Percentiles rank a stretch among this genome's conserved stretches.
These are phyloP conservation scores for Melanaphis sacchari DNA, from an alignment of 1,140 invertebrate species.

Conservation along the genomic window DNA sequence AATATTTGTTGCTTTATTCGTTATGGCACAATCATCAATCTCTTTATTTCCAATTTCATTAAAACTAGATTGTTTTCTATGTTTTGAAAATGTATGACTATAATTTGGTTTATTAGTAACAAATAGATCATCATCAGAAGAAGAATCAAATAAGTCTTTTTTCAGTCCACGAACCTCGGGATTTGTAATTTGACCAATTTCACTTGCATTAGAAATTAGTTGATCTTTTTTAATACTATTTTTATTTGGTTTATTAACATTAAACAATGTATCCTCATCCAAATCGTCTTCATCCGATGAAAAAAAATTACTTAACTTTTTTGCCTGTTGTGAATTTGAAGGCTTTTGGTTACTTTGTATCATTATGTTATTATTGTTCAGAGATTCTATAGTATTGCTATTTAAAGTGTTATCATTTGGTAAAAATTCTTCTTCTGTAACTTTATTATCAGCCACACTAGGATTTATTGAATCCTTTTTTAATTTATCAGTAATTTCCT, in stretches of 20 bases:
- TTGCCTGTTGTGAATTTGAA: not conserved
- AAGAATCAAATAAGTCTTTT: slow-evolving; percentile 36
- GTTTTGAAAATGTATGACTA: not conserved
- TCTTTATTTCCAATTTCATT: slow-evolving; percentile 16
- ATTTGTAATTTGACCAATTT: not conserved
- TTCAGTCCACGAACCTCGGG: not conserved
- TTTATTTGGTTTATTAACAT: not conserved
- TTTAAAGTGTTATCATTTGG: not conserved
- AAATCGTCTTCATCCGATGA: slow-evolving; percentile 48
- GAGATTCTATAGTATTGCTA: not conserved
- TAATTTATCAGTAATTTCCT: not conserved
- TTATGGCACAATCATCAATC: not conserved
- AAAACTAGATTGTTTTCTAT: not conserved
- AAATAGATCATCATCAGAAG: slow-evolving; percentile 55
- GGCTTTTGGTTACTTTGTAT: not conserved
- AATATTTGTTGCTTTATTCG: not conserved
- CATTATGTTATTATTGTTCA: not conserved
- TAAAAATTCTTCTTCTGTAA: not conserved
- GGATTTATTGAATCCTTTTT: not conserved
- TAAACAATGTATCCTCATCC: not conserved
- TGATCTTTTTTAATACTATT: not conserved
- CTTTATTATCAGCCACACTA: not conserved
- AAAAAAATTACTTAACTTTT: slow-evolving; percentile 35
- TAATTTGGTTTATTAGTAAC: slow-evolving; percentile 12
- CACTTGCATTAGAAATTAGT: not conserved